Base-by-base conservation (phyloP, 2,113 vertebrate species). In the Peromyscus polionotus region DNA sequence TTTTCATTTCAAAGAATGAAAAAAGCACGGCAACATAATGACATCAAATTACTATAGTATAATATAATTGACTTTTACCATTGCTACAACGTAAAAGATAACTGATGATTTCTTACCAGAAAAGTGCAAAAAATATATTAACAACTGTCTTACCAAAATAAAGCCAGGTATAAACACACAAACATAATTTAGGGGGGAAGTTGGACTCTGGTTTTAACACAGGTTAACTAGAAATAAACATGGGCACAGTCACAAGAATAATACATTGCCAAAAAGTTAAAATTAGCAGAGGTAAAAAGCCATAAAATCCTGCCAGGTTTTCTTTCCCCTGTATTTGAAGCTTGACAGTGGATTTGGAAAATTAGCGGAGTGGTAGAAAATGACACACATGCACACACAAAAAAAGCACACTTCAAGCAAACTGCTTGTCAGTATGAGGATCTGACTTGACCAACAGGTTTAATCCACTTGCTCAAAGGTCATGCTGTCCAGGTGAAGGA, bases 401-500 rank as follows among this genome's bases (percentile, higher is more conserved):
- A 31, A 45, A 95, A 70, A 94, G 3, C 79, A 97, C 96, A 97
- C 92, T 96, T 95, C 20, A 93, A 73, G 92, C 88, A 88, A 96
- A 95, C 61, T 95, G 70, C 70, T 91, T 93, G 91, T 97, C 90
- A 93, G 90, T 92, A 88, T 75, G 92, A 90, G 59, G 59, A 96
- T 51, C 93, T 97, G 95, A 96, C 96, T 95, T 95, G 93, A 97
- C 90, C 90, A 95, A 97, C 92, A 96, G 96, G 88, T 95, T 98
- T 95, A 94, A 96, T 95, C 80, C 89, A 83, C 73, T 84, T 88
- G 94, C 96, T 97, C 84, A 85, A 93, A 97, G 96, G 80, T 76
- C 86, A 94, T 5, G 75, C 16, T 59, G 59, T 94, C 91, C 94
- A 61, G 39, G 79, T n/a, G 63, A 97, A 94, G 94, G 84, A 83